Evolutionary conservation across 2,888 invertebrate species (phyloP), one percentile per base, ranked within the genome.

Genomic region (Slavum lentiscoides): DNA sequence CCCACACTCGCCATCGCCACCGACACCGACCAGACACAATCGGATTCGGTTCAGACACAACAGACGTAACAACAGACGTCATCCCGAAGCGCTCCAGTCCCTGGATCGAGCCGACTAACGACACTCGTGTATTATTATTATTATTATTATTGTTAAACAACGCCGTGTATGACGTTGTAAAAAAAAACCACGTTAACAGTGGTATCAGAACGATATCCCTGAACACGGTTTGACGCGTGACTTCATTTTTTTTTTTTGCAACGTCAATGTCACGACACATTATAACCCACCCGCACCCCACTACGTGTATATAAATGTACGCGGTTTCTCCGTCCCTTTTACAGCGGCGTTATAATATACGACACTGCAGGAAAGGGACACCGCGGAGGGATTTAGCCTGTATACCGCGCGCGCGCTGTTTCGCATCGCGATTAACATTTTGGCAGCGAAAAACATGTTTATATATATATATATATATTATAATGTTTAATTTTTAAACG

Each of bases 31-130:
- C 59, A 72, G 61, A 23, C 80, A 72, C 80, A 70, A 37, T 23
- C 61, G 80, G 58, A 70, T 72, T n/a, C 69, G 80, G 70, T 80
- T 80, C 80, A 72, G 80, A 43, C 80, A 80, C 39, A 19, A 74
- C 19, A 55, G 70, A 23, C 62, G 70, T 13, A 70, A 64, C 19
- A 80, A 62, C 43, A 67, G 61, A 64, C 81, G 62, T 39, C 70
- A 59, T 62, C 77, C 64, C 19, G 66, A 72, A 72, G 55, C 59
- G 19, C 66, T 69, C 15, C 82, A 81, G 39, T 49, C 69, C n/a
- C 58, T 72, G 30, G 49, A 39, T 49, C 70, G 72, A 82, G 64
- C 30, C 30, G 30, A 62, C 53, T 64, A 82, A 76, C 62, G 61
- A 61, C 23, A 21, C 13, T 61, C 23, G 23, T 30, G 4, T 30